phyloP scores from a whole-genome alignment of 1,140 invertebrate species.

The Batillaria attramentaria region DNA sequence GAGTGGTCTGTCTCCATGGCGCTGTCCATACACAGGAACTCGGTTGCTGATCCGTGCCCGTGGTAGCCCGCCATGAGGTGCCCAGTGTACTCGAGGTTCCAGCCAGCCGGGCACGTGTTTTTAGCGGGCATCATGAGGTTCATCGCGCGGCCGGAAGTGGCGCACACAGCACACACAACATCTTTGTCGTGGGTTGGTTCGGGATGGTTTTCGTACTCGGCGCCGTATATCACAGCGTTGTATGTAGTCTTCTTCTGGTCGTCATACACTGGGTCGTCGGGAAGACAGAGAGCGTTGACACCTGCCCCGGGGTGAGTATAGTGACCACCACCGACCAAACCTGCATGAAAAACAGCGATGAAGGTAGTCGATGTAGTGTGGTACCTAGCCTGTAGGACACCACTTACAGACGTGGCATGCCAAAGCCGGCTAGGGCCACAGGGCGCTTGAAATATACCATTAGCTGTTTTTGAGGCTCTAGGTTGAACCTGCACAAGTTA shows the following conservation, averaged over 20 bases:
- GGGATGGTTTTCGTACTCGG: background rate
- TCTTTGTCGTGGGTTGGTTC: background rate
- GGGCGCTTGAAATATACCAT: no score
- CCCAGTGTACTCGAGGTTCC: conserved; percentile 41
- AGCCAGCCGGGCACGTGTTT: conserved; percentile 42
- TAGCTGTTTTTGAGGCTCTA: no score
- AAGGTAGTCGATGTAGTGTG: no score
- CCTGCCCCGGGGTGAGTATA: background rate
- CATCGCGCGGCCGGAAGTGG: background rate
- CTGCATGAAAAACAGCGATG: no score
- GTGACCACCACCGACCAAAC: background rate
- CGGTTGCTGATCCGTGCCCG: background rate
- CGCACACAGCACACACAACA: background rate
- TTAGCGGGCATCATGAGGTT: conserved; percentile 47
- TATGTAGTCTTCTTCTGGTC: background rate
- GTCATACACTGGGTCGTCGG: background rate
- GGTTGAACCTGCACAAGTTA: no score
- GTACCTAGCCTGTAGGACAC: no score
- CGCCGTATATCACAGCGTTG: background rate
- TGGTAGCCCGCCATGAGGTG: conserved; percentile 21
- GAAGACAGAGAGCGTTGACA: conserved; percentile 10
- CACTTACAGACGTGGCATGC: no score
- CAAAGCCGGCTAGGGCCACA: no score
- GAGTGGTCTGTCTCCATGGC: background rate
- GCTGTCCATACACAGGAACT: conserved; percentile 39